Evolutionary conservation across 2,888 invertebrate genomes (phyloP), one percentile per base, ranked within the genome.

Genomic region (Mythimna albipuncta): DNA sequence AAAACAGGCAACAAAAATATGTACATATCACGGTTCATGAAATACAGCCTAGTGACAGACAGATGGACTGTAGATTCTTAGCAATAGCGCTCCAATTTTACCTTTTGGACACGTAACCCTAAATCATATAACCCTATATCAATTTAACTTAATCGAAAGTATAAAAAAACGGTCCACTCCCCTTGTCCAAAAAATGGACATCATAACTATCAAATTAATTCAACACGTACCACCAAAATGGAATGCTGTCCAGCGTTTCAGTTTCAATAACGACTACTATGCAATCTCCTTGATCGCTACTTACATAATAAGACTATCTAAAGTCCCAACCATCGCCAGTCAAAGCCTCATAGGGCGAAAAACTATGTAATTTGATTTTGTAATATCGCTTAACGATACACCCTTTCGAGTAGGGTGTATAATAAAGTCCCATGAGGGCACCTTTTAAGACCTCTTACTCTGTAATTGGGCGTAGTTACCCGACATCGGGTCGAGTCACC

Each of bases 351-450:
- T 77, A 69, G n/a, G 68, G 64, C 82, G 70, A 87, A 89, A 90
- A 87, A 87, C 87, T 88, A 87, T 86, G 85, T 88, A 87, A 90
- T 87, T 87, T 81, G 88, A 90, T 89, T 87, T 75, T 74, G 79
- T 82, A 87, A 86, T 86, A 87, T 83, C 82, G 76, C 72, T 84
- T 85, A 85, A 84, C 81, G 84, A 87, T 85, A 83, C 82, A 84
- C 88, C 86, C 84, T 85, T 87, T 86, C 81, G 64, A 88, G 86
- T 82, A 75, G 86, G 71, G 62, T 69, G 82, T 84, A 84, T 89
- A 88, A 89, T 89, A 85, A 84, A 80, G 82, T 86, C 90, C 87
- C 84, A 73, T 64, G 87, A 87, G 90, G 81, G 35, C 73, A 73
- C 85, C 84, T 81, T 85, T 81, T 67, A 82, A 75, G 77, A 85